Conservation (phyloP, 2,888 invertebrate species). For the Nymphalis urticae region DNA sequence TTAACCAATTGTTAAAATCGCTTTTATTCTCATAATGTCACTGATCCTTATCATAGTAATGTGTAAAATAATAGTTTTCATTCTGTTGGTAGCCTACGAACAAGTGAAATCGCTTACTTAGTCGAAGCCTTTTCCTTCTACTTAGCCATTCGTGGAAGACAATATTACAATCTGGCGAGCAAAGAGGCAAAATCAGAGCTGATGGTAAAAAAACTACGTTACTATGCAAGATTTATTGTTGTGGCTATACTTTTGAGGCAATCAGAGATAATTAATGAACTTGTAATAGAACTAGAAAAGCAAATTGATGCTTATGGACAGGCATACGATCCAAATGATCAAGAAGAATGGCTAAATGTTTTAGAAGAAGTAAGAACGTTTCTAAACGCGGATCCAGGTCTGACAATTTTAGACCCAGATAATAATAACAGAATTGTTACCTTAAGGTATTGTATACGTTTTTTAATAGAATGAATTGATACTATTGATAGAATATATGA, state of each 20-base stretch:
- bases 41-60: too few relatives aligned
- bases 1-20: too few relatives aligned
- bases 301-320: slow-evolving; percentile 97
- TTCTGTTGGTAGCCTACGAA: slow-evolving; percentile 87
- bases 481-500: too few relatives aligned
- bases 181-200: slow-evolving; percentile 97
- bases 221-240: slow-evolving; percentile 97
- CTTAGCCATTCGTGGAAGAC: slow-evolving; percentile 95
- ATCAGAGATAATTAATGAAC: slow-evolving; percentile 94
- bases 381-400: slow-evolving; percentile 94
- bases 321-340: slow-evolving; percentile 98
- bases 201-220: slow-evolving; percentile 97
- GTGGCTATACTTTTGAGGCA: slow-evolving; percentile 96
- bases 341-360: slow-evolving; percentile 96
- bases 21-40: too few relatives aligned
- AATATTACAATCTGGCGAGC: slow-evolving; percentile 95
- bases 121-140: slow-evolving; percentile 98
- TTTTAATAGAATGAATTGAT: neutral
- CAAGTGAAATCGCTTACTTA: slow-evolving; percentile 97
- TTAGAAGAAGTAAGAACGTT: slow-evolving; percentile 97
- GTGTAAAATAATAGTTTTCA: slow-evolving; percentile 1
- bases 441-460: slow-evolving; percentile 84
- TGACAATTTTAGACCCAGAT: slow-evolving; percentile 93
- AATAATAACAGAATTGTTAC: slow-evolving; percentile 92
- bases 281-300: slow-evolving; percentile 94